Evolutionary conservation across 1,140 invertebrate genomes (phyloP).

Genomic region (Bombus fervidus): DNA sequence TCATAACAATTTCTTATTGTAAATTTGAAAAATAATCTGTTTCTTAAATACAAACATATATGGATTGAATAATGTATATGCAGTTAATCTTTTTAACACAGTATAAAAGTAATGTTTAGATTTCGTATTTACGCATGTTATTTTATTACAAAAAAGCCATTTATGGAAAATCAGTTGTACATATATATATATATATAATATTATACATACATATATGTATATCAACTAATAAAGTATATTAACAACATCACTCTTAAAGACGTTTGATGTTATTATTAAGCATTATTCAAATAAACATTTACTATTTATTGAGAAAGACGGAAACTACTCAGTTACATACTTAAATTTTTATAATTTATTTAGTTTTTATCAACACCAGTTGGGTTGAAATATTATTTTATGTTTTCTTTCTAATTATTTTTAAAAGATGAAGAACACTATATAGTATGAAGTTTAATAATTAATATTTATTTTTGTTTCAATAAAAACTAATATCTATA

Average conservation of each 20-base stretch:
- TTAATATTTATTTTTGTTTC: not conserved
- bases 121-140: not conserved
- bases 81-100: not conserved
- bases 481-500: not conserved
- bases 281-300: not conserved
- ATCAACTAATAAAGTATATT: slow-evolving; percentile 30
- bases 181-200: not conserved
- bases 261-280: slow-evolving; percentile 16
- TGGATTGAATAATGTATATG: not conserved
- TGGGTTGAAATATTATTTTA: not conserved
- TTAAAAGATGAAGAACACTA: not conserved
- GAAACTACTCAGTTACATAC: not conserved
- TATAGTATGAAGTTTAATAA: not conserved
- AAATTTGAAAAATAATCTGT: not conserved
- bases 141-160: not conserved
- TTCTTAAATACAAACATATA: slow-evolving; percentile 1
- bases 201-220: not conserved
- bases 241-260: slow-evolving; percentile 22
- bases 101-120: slow-evolving; percentile 18
- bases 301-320: not conserved
- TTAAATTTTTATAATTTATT: not conserved
- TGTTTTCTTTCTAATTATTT: not conserved
- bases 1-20: not conserved
- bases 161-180: slow-evolving; percentile 10
- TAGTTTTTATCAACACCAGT: not conserved